A percentile compares a stretch with the other conserved stretches of the same genome.
phyloP scores from a whole-genome alignment of 1,140 invertebrate species.

The Brevipalpus yothersi region DNA sequence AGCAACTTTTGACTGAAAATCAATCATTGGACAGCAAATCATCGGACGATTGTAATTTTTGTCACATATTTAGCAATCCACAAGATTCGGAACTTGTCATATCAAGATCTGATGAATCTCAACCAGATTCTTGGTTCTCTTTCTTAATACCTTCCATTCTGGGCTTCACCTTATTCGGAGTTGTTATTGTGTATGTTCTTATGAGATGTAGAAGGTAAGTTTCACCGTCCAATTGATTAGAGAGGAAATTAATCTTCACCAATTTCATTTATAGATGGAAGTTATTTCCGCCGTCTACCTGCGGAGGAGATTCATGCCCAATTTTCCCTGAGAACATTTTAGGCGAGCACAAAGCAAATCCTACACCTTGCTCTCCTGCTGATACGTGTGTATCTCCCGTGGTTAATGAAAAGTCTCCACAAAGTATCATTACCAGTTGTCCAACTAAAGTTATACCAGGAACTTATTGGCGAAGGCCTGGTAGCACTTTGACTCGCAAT shows the following conservation, averaged over 20 bases:
- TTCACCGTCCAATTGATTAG: not conserved
- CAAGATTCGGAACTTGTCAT: not conserved
- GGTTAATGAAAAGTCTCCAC: conserved; percentile 10
- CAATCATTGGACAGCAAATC: not conserved
- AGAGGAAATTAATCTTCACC: not conserved
- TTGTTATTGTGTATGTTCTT: conserved; percentile 1
- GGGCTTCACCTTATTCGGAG: not conserved
- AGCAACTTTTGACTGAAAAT: conserved; percentile 2
- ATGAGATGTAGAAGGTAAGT: conserved; percentile 8
- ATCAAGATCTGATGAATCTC: not conserved
- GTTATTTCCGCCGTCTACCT: conserved; percentile 3
- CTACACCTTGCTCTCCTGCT: conserved; percentile 1
- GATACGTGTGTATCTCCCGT: conserved; percentile 7
- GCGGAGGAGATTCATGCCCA: conserved; percentile 4
- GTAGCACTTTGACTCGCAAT: not conserved
- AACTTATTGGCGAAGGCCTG: conserved; percentile 7
- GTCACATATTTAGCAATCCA: conserved; percentile 5
- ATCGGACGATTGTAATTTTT: conserved; percentile 6
- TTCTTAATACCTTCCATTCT: not conserved
- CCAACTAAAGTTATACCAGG: conserved; percentile 7
- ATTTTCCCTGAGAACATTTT: conserved; percentile 3
- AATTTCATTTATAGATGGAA: conserved; percentile 4
- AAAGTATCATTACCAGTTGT: conserved; percentile 8
- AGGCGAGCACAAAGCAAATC: conserved; percentile 4
- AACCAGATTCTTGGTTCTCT: conserved; percentile 7